Conservation (phyloP, 2,113 vertebrate genomes). For the Psilopogon haemacephalus region DNA sequence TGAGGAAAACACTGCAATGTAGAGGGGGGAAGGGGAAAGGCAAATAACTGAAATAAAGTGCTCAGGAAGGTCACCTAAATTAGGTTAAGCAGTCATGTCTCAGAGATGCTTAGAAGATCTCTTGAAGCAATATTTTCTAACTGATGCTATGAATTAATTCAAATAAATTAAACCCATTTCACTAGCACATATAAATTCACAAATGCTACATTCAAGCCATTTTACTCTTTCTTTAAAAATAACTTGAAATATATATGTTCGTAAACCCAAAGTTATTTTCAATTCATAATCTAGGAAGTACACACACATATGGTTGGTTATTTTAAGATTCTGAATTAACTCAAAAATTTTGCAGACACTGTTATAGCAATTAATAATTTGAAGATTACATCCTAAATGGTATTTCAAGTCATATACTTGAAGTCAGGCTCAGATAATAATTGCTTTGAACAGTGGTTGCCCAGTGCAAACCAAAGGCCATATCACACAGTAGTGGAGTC, state of each 20-base stretch:
- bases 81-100: background rate
- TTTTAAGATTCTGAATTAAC: background rate
- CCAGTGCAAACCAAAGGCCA: background rate
- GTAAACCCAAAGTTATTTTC: background rate
- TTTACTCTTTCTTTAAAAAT: background rate
- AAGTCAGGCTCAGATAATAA: background rate
- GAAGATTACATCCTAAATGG: background rate
- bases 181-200: background rate
- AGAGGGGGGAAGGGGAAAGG: no score
- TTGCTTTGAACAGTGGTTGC: background rate
- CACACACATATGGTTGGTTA: background rate
- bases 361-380: background rate
- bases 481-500: background rate
- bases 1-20: background rate
- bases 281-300: background rate
- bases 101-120: background rate
- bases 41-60: background rate
- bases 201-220: background rate
- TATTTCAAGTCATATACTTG: background rate
- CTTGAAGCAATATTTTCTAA: background rate
- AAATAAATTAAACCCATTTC: background rate
- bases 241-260: background rate
- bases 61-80: background rate
- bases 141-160: no score
- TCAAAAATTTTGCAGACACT: background rate